phyloP scores from a whole-genome alignment of 2,113 vertebrate genomes.

The Hepsetus odoe region DNA sequence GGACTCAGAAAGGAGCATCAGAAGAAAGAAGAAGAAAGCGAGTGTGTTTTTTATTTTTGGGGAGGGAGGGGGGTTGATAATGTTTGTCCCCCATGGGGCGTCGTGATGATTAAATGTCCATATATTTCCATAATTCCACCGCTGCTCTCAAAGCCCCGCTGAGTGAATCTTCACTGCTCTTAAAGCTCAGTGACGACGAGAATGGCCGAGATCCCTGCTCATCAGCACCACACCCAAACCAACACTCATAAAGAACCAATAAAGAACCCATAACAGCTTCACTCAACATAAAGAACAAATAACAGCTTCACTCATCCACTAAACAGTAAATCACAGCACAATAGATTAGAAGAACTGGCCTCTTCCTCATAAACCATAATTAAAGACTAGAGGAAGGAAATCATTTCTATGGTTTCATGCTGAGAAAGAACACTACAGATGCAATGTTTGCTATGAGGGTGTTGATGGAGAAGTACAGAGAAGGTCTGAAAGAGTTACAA shows the following conservation, averaged over 20 bases:
- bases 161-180: conserved; percentile 76
- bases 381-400: background rate
- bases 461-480: too few relatives aligned
- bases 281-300: conserved; percentile 28
- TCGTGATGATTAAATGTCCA: conserved; percentile 83
- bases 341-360: background rate
- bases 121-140: conserved; percentile 86
- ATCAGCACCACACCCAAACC: conserved; percentile 6
- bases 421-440: too few relatives aligned
- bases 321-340: background rate
- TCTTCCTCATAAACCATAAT: background rate
- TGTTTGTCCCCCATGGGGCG: conserved; percentile 79
- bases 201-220: conserved; percentile 36
- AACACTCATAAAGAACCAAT: conserved; percentile 12
- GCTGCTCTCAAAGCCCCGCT: conserved; percentile 78
- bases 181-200: conserved; percentile 60
- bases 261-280: conserved; percentile 29
- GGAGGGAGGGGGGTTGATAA: conserved; percentile 63
- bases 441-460: too few relatives aligned
- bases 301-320: background rate
- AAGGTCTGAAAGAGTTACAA: too few relatives aligned
- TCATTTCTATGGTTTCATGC: too few relatives aligned
- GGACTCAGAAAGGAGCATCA: conserved; percentile 66
- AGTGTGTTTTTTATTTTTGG: conserved; percentile 57
- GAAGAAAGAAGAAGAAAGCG: conserved; percentile 71